Conservation (phyloP, 2,797 vertebrate genomes). For the Sandelia bainsii region DNA sequence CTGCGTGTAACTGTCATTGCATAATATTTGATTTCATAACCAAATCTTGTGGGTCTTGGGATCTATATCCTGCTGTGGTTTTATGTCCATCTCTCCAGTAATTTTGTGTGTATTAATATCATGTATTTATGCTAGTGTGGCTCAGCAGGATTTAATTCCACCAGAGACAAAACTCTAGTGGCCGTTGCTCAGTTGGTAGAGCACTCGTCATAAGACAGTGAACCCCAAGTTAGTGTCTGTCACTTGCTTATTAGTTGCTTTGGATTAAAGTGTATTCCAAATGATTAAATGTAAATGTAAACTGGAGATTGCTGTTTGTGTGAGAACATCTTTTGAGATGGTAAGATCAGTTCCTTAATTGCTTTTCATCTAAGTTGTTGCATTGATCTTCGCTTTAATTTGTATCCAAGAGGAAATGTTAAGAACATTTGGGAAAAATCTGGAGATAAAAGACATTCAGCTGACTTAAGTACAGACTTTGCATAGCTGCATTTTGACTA, state of each 20-base stretch:
- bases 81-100: neutral
- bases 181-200: too few relatives aligned
- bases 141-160: neutral
- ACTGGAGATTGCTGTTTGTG: neutral
- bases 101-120: neutral
- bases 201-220: too few relatives aligned
- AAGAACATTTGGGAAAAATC: neutral
- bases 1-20: neutral
- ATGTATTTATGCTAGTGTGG: neutral
- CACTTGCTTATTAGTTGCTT: too few relatives aligned
- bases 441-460: neutral
- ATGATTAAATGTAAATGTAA: too few relatives aligned
- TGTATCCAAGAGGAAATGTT: neutral
- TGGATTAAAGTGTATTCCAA: too few relatives aligned
- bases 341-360: neutral
- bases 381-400: neutral
- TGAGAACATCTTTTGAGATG: neutral
- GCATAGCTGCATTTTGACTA: neutral
- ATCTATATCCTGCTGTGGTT: neutral
- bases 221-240: too few relatives aligned
- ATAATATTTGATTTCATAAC: constrained; percentile 16
- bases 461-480: neutral
- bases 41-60: neutral
- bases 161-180: neutral
- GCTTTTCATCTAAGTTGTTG: neutral